Base-by-base conservation (phyloP, 1,140 invertebrate species). In the Drosophila lacteicornis region DNA sequence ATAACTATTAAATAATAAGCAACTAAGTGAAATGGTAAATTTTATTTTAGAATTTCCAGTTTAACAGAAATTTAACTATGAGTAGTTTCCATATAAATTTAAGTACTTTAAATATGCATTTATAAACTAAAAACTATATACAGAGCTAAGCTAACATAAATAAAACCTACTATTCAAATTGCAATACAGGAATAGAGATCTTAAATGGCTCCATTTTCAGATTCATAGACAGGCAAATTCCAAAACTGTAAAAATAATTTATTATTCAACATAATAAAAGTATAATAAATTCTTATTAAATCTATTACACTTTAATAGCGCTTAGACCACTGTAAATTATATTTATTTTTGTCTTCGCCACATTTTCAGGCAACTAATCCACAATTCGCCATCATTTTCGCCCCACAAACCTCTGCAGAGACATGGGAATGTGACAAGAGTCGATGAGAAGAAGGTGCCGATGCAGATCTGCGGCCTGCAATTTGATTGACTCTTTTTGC, bases 401-500 rank as follows among this genome's bases (percentile, higher is more conserved):
- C 62, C 71, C 58, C 76, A 77, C 66, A 84, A 75, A 62, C 71
- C 75, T 68, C 67, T 30, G 58, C 33, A 59, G 38, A 73, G 42
- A 79, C 57, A 75, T 51, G 69, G 69, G 69, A 79, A 51, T 71
- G 73, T 49, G 51, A 36, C 47, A 75, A 42, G 22, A 19, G 33
- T 38, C 50, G 60, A 59, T 47, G 60, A 56, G 50, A 57, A 59
- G 50, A 57, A 65, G 75, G 58, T 66, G 80, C 66, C 69, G 70
- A 62, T 79, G 60, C 63, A 79, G 75, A 79, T 76, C 80, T 86
- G 84, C 80, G 84, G 84, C 69, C 75, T 84, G 78, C 77, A 87
- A 84, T 87, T 87, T 78, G 85, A 87, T 88, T 87, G 84, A 88
- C 84, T 87, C 80, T 80, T 79, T 83, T 79, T 87, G 66, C 80